These are phyloP conservation scores for Mythimna loreyi DNA, from an alignment of 2,888 invertebrate genomes.

Conservation along the genomic window DNA sequence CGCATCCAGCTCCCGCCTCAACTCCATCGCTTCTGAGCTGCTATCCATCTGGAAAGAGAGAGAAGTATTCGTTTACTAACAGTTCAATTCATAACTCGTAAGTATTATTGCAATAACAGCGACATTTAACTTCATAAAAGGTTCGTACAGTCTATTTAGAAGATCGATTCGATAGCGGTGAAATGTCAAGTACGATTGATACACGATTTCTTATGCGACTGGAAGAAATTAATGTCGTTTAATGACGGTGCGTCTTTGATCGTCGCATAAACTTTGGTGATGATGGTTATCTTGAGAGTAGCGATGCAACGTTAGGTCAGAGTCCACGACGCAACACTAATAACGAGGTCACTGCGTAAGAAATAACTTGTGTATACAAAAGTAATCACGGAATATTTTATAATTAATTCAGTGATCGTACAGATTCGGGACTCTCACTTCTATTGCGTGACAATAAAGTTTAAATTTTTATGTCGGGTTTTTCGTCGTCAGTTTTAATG, in stretches of 20 bases:
- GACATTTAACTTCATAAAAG: slow-evolving; percentile 60
- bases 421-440: slow-evolving; percentile 16
- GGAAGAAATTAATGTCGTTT: slow-evolving; percentile 68
- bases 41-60: slow-evolving; percentile 92
- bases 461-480: slow-evolving; percentile 21
- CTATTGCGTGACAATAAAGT: slow-evolving; percentile 34
- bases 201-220: slow-evolving; percentile 69
- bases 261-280: slow-evolving; percentile 63
- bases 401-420: slow-evolving; percentile 40
- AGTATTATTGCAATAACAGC: slow-evolving; percentile 54
- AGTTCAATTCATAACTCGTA: slow-evolving; percentile 24
- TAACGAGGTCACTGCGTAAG: slow-evolving; percentile 67
- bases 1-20: slow-evolving; percentile 92
- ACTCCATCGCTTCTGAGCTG: slow-evolving; percentile 91
- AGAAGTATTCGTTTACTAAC: slow-evolving; percentile 64
- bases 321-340: slow-evolving; percentile 65
- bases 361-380: slow-evolving; percentile 55
- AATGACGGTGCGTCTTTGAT: slow-evolving; percentile 69
- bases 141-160: slow-evolving; percentile 61
- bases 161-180: slow-evolving; percentile 64
- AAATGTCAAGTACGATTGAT: slow-evolving; percentile 82
- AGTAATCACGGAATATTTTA: slow-evolving; percentile 58
- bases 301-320: slow-evolving; percentile 61
- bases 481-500: slow-evolving; percentile 23
- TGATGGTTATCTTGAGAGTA: slow-evolving; percentile 63